phyloP scores from a whole-genome alignment of 2,888 invertebrate genomes.

The Chloroclysta siterata region DNA sequence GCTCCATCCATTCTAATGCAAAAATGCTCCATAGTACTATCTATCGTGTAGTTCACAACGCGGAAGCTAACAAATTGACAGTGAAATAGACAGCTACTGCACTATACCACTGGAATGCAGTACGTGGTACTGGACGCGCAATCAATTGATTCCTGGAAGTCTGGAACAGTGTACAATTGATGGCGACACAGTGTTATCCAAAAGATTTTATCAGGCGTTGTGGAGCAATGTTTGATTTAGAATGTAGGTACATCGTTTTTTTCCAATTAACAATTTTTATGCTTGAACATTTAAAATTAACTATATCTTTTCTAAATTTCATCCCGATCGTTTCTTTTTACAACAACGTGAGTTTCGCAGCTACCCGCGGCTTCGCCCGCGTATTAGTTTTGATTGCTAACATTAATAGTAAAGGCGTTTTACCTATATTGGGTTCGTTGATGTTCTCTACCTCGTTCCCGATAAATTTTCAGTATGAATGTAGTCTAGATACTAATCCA shows the following conservation, averaged over 20 bases:
- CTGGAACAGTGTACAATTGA: conserved; percentile 13
- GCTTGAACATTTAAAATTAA: no score
- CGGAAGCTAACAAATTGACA: conserved; percentile 35
- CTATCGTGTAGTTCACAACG: conserved; percentile 14
- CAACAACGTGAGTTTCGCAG: no score
- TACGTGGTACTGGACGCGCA: conserved; percentile 4
- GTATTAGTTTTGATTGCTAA: no score
- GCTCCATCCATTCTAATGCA: conserved; percentile 1
- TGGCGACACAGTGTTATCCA: conserved; percentile 14
- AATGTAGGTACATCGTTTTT: neutral
- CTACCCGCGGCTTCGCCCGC: no score
- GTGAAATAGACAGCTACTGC: conserved; percentile 24
- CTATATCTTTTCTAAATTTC: no score
- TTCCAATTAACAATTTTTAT: no score
- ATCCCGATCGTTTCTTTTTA: no score
- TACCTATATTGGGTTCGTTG: no score
- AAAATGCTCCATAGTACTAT: neutral
- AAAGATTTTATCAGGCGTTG: conserved; percentile 4
- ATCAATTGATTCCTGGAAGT: conserved; percentile 32
- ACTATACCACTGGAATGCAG: neutral
- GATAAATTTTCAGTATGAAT: no score
- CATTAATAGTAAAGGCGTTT: no score
- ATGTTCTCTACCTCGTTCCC: no score
- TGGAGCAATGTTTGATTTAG: neutral
- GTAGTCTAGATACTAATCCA: no score